A percentile compares a stretch with the other conserved stretches of the same genome.
Conservation (phyloP, 2,888 invertebrate genomes). For the Drosophila yooni region DNA sequence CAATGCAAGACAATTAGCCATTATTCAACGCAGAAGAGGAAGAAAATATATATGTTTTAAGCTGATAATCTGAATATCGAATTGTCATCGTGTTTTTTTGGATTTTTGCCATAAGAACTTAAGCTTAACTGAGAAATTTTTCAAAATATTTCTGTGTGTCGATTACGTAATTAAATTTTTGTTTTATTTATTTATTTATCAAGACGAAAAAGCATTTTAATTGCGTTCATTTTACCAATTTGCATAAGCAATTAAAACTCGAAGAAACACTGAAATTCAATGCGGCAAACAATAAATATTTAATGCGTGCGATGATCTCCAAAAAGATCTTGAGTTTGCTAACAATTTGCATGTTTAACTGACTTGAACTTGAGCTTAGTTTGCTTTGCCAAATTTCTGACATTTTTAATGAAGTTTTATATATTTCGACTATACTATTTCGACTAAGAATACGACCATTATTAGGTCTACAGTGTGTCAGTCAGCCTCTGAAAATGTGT, state of each 20-base stretch:
- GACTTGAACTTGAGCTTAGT: constrained; percentile 9
- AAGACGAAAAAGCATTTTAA: constrained; percentile 1
- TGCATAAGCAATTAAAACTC: constrained; percentile 41
- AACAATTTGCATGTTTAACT: constrained; percentile 4
- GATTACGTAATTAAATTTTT: background rate
- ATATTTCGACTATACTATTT: background rate
- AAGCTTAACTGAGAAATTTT: background rate
- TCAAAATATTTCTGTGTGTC: background rate
- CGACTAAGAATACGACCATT: background rate
- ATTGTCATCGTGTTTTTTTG: background rate
- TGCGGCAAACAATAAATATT: constrained; percentile 10
- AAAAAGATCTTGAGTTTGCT: constrained; percentile 18
- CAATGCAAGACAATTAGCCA: constrained; percentile 17
- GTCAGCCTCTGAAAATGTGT: background rate
- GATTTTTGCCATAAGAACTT: background rate
- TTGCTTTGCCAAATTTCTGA: background rate
- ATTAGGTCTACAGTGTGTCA: background rate
- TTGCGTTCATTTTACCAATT: constrained; percentile 13
- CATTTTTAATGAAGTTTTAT: background rate
- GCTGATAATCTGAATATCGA: background rate
- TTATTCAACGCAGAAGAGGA: background rate
- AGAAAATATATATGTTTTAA: background rate
- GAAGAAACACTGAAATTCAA: constrained; percentile 11
- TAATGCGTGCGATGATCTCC: constrained; percentile 10
- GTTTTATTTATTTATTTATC: background rate